phyloP scores from a whole-genome alignment of 1,140 invertebrate species.

The Macrotrachela quadricornifera region DNA sequence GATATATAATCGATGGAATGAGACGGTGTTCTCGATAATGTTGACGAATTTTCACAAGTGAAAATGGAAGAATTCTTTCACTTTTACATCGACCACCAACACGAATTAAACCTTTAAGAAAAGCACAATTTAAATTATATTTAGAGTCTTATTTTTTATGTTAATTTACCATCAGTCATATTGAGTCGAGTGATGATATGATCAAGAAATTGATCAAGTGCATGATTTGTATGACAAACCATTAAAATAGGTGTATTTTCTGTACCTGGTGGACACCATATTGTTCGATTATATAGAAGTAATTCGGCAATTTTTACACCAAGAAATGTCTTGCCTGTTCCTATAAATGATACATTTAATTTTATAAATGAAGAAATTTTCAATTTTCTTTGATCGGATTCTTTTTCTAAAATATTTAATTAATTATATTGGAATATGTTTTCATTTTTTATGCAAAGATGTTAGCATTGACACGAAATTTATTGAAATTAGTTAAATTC shows the following conservation, averaged over 20 bases:
- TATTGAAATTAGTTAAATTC: no score
- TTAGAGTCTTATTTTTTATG: no score
- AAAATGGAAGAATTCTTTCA: conserved; percentile 17
- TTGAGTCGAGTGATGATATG: conserved; percentile 23
- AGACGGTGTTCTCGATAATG: no score
- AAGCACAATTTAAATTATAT: no score
- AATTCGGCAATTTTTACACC: conserved; percentile 25
- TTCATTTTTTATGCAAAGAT: no score
- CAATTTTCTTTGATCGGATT: no score
- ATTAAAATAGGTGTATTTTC: conserved; percentile 43
- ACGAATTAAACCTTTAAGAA: conserved; percentile 37
- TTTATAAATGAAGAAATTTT: no score
- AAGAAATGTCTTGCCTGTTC: conserved; percentile 26
- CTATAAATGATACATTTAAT: no score
- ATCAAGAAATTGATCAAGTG: conserved; percentile 63
- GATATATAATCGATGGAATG: no score
- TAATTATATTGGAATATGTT: no score
- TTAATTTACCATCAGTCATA: background rate
- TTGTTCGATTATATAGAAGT: conserved; percentile 22
- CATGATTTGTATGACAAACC: conserved; percentile 65
- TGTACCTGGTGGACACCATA: background rate
- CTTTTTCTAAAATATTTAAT: no score
- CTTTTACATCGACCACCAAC: conserved; percentile 48
- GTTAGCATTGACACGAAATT: no score
- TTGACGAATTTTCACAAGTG: conserved; percentile 7